Percentiles rank a stretch among this genome's conserved stretches.
These are phyloP conservation scores for Mamestra brassicae DNA, from an alignment of 2,888 invertebrate genomes.

Conservation along the genomic window DNA sequence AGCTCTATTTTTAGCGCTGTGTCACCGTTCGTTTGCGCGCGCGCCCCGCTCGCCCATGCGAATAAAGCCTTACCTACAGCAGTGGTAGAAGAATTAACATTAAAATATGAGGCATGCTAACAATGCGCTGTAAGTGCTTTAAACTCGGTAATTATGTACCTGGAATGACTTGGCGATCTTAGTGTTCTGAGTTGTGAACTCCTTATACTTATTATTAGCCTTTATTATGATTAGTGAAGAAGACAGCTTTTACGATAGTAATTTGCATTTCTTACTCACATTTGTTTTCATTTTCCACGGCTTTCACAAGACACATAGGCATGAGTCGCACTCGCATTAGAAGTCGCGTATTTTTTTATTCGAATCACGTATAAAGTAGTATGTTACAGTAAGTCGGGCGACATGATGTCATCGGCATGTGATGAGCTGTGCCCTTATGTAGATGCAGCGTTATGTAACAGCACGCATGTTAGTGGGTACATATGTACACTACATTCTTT, in stretches of 20 bases:
- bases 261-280: slow-evolving; percentile 54
- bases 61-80: slow-evolving; percentile 68
- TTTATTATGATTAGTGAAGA: slow-evolving; percentile 37
- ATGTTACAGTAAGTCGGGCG: slow-evolving; percentile 85
- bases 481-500: slow-evolving; percentile 39
- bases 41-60: slow-evolving; percentile 73
- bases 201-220: slow-evolving; percentile 26
- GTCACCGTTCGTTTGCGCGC: slow-evolving; percentile 84
- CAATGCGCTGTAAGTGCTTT: slow-evolving; percentile 62
- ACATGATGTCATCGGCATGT: slow-evolving; percentile 88
- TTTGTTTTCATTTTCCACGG: slow-evolving; percentile 55
- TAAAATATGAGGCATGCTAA: slow-evolving; percentile 60
- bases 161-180: slow-evolving; percentile 40
- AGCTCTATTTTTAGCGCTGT: slow-evolving; percentile 90
- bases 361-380: slow-evolving; percentile 81
- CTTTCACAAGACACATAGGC: slow-evolving; percentile 54
- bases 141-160: slow-evolving; percentile 59
- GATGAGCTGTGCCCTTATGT: slow-evolving; percentile 81
- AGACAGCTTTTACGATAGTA: slow-evolving; percentile 40
- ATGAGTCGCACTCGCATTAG: slow-evolving; percentile 63
- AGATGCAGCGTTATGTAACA: slow-evolving; percentile 75
- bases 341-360: slow-evolving; percentile 75
- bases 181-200: slow-evolving; percentile 40
- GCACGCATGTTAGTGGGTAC: slow-evolving; percentile 40
- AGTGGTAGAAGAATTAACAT: slow-evolving; percentile 63